Conservation (phyloP, 2,113 vertebrate species). For the human (Homo sapiens) region GRCh38 chr18:44282501-44283000, state of each 20-base stretch:
- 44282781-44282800: not conserved
- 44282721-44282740: not conserved
- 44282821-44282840: not conserved
- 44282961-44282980: not conserved
- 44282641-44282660: slow-evolving; percentile 15
- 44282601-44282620: not conserved
- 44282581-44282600: slow-evolving; percentile 54
- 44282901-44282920: slow-evolving; percentile 26
- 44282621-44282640: not conserved
- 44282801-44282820: not conserved
- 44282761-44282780: not conserved
- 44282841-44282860: not conserved
- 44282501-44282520: slow-evolving; percentile 45
- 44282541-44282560: slow-evolving; percentile 67
- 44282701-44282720: not conserved
- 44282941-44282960: slow-evolving; percentile 23
- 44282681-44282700: slow-evolving; percentile 17
- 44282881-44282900: not conserved
- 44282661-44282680: slow-evolving; percentile 43
- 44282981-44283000: slow-evolving; percentile 23
- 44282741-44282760: slow-evolving; percentile 12
- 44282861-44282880: slow-evolving; percentile 32
- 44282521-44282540: slow-evolving; percentile 30
- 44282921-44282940: slow-evolving; percentile 23
- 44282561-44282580: slow-evolving; percentile 51